Evolutionary conservation across 2,113 vertebrate species (phyloP), one percentile per base, ranked within the genome.

Genomic region (Lonchura striata): DNA sequence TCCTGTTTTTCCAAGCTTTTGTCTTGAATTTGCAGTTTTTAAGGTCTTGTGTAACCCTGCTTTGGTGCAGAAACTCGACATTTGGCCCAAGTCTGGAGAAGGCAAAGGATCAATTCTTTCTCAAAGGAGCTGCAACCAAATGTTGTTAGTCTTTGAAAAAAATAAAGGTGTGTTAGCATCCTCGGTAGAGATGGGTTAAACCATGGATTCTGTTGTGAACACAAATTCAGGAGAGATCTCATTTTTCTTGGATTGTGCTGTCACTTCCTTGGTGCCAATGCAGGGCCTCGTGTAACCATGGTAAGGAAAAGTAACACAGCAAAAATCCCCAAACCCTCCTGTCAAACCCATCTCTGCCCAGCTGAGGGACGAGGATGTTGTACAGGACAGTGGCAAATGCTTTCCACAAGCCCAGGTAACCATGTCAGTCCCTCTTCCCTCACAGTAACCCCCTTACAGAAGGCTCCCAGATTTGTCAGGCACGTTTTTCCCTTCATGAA

Each of bases 401-500:
- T 76, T 15, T 42, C 13, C 54, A 35, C 15, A 2, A 60, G 30
- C 42, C 35, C 63, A 47, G 39, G 21, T 15, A 1, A 6, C 15
- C 4, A 2, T 19, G 21, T 16, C 31, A 28, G 13, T 11, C 20
- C 1, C 54, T 54, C 30, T 35, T 35, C 18, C 61, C n/a, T 47
- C n/a, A 0, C 39, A 31, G n/a, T 3, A 15, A 18, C 30, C 8
- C 46, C 9, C 16, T 47, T 41, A 47, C 1, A 53, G 31, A 13
- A 53, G 8, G 16, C 7, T 39, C n/a, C 63, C 54, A 70, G 18
- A 10, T 77, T 56, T 56, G 8, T 37, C 71, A 66, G 53, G 60
- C 46, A 63, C 10, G 0, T 37, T 83, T 81, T 77, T 19, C 71
- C 56, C 71, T 70, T 37, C 35, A 2, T 31, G 42, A 16, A 61